Conservation (phyloP, 1,140 invertebrate genomes). For the Micrasema longulum region DNA sequence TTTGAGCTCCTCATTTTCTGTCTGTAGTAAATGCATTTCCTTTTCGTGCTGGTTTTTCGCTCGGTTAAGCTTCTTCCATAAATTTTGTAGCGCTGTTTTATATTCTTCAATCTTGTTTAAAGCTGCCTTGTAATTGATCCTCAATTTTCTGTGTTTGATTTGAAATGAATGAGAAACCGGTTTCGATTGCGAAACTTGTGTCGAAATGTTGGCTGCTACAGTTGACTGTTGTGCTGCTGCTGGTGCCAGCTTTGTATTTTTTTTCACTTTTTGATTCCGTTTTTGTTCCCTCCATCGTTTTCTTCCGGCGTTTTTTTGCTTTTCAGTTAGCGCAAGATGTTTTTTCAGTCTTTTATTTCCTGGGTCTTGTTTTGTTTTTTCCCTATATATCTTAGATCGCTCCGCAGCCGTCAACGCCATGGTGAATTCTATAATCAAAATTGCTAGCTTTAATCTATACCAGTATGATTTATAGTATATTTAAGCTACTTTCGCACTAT, state of each 20-base stretch:
- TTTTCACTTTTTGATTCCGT: slow-evolving; percentile 10
- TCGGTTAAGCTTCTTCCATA: slow-evolving; percentile 4
- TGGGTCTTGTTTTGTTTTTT: slow-evolving; percentile 11
- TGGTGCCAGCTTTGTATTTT: slow-evolving; percentile 3
- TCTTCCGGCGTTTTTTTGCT: slow-evolving; percentile 7
- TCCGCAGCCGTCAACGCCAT: slow-evolving; percentile 3
- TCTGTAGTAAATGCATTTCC: slow-evolving; percentile 12
- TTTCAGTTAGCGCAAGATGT: slow-evolving; percentile 1
- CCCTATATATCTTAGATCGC: slow-evolving; percentile 7
- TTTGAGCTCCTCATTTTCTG: slow-evolving; percentile 6
- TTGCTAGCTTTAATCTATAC: slow-evolving; percentile 5
- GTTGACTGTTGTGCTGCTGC: slow-evolving; percentile 1
- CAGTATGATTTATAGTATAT: slow-evolving; percentile 9
- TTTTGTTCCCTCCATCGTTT: slow-evolving; percentile 10
- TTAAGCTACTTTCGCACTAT: too few species aligned
- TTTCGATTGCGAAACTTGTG: slow-evolving; percentile 8
- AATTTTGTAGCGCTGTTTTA: background rate
- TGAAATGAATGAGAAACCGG: slow-evolving; percentile 2
- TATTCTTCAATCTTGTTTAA: slow-evolving; percentile 9
- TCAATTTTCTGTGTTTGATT: slow-evolving; percentile 14
- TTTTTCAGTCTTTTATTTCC: slow-evolving; percentile 1
- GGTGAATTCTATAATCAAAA: slow-evolving; percentile 8
- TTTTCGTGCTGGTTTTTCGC: slow-evolving; percentile 12
- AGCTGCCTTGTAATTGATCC: background rate
- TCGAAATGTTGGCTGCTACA: background rate